Percentiles rank a stretch among this genome's conserved stretches.
Conservation (phyloP, 1,140 invertebrate species). For the Bombus picipes region DNA sequence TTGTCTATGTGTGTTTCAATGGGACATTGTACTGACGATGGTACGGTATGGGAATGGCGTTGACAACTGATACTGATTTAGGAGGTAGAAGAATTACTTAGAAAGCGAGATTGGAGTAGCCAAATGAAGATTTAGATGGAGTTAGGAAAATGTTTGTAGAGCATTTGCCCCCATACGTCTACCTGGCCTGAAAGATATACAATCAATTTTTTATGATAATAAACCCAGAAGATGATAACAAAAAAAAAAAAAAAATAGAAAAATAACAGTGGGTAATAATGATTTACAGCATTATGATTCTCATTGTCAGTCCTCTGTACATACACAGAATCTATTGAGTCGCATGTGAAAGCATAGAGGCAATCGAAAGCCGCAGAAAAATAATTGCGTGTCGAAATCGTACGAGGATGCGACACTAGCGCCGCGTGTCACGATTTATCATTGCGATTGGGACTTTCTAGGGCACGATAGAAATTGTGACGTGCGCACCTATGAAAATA, state of each 20-base stretch:
- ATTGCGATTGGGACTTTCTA: conserved; percentile 24
- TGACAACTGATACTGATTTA: neutral
- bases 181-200: too few relatives aligned
- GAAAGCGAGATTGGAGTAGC: neutral
- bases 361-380: conserved; percentile 30
- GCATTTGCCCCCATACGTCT: too few relatives aligned
- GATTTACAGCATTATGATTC: neutral
- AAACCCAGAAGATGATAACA: too few relatives aligned
- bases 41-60: too few relatives aligned
- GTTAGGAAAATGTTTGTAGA: neutral
- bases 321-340: neutral
- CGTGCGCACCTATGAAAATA: neutral
- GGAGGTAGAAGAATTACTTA: neutral
- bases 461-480: conserved; percentile 40
- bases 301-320: neutral
- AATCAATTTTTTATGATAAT: too few relatives aligned
- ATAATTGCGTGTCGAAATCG: conserved; percentile 18
- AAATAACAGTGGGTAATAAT: too few relatives aligned
- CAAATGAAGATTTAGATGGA: neutral
- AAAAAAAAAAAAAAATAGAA: too few relatives aligned
- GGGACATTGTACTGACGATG: too few relatives aligned
- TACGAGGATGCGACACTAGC: conserved; percentile 20
- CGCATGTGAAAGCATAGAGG: conserved; percentile 24
- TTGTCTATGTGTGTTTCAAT: too few relatives aligned
- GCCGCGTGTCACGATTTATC: neutral